phyloP scores from a whole-genome alignment of 1,140 invertebrate genomes.

The Papilio glaucus region DNA sequence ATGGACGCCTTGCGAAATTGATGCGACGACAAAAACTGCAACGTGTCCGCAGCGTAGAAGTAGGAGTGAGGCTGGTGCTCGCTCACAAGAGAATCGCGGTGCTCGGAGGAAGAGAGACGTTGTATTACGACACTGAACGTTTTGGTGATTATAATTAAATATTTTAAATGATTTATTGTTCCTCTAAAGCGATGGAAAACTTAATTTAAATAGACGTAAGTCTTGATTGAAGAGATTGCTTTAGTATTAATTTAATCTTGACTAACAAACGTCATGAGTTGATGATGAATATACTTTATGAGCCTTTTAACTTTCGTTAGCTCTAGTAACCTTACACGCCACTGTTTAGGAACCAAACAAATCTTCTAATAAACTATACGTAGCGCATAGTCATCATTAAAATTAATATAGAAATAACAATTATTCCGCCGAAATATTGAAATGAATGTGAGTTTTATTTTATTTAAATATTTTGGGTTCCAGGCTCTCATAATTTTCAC shows the following conservation, averaged over 20 bases:
- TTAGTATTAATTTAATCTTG: not conserved
- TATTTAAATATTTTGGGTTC: slow-evolving; percentile 44
- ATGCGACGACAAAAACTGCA: slow-evolving; percentile 85
- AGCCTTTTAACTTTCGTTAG: no score
- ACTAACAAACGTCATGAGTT: no score
- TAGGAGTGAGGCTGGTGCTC: slow-evolving; percentile 85
- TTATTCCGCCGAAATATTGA: not conserved
- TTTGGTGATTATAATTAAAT: slow-evolving; percentile 79
- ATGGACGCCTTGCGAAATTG: slow-evolving; percentile 85
- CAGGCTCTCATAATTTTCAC: slow-evolving; percentile 87
- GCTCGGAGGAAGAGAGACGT: slow-evolving; percentile 87
- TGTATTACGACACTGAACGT: slow-evolving; percentile 88
- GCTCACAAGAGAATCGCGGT: slow-evolving; percentile 83
- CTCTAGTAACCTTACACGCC: no score
- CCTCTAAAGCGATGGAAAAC: no score
- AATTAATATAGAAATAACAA: no score
- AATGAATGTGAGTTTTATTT: not conserved
- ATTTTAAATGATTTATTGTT: no score
- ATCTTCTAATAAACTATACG: no score
- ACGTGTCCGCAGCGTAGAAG: slow-evolving; percentile 86
- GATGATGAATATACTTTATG: no score
- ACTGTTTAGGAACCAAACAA: no score
- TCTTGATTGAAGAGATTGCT: no score
- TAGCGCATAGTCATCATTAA: no score
- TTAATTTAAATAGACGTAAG: no score